phyloP scores from a whole-genome alignment of 2,797 vertebrate genomes.

The Sebastes miniatus region DNA sequence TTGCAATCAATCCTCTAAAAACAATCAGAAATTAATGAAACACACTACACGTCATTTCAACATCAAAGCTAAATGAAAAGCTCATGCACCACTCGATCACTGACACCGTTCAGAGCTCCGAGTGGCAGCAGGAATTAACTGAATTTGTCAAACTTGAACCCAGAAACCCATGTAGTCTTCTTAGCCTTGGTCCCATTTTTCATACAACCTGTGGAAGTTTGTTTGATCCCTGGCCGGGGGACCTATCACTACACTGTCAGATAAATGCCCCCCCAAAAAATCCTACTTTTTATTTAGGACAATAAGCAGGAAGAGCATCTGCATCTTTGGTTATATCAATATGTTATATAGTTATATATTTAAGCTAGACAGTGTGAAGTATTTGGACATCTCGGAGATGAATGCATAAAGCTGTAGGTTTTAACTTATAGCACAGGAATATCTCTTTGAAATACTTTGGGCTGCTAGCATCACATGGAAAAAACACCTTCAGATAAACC shows the following conservation, averaged over 20 bases:
- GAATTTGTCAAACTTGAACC: neutral
- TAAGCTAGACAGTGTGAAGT: neutral
- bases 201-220: too few species aligned
- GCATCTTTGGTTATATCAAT: neutral
- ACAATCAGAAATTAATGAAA: too few species aligned
- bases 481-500: neutral
- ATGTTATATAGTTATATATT: neutral
- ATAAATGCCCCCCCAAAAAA: neutral
- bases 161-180: too few species aligned
- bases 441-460: neutral
- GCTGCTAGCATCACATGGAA: neutral
- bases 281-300: too few species aligned
- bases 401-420: neutral
- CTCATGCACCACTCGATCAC: too few species aligned
- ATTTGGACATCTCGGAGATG: neutral
- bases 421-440: neutral
- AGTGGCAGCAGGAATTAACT: neutral
- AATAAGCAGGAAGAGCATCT: neutral
- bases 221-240: neutral
- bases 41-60: too few species aligned
- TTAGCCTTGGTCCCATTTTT: too few species aligned
- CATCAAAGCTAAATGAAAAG: too few species aligned
- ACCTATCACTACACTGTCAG: neutral
- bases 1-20: too few species aligned
- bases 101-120: too few species aligned